These are phyloP conservation scores for Stomatorhinus ivindoensis DNA, from an alignment of 2,113 vertebrate genomes.

Conservation along the genomic window DNA sequence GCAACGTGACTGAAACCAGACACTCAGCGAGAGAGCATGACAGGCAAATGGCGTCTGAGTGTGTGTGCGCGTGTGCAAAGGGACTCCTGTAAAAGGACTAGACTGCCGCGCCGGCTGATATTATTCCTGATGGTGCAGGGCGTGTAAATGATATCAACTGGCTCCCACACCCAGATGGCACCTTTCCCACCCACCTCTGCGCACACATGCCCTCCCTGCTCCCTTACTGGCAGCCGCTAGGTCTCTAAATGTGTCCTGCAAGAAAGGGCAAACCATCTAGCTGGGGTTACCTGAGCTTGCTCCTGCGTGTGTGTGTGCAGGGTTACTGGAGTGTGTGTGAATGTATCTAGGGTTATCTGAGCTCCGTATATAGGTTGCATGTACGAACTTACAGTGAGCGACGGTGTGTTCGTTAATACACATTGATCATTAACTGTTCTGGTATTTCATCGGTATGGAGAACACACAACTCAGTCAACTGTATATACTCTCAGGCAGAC, in stretches of 20 bases:
- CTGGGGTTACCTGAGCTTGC: background rate
- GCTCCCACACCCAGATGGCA: constrained; percentile 23
- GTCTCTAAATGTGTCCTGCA: constrained; percentile 5
- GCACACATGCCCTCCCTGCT: background rate
- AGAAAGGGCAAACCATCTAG: background rate
- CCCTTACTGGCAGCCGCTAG: constrained; percentile 2
- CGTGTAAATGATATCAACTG: constrained; percentile 42
- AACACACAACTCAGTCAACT: background rate
- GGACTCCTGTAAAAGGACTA: constrained; percentile 33
- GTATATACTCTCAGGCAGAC: background rate
- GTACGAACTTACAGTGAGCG: background rate
- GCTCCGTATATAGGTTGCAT: background rate
- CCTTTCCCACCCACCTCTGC: constrained; percentile 36
- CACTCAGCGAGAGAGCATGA: background rate
- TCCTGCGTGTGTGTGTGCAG: background rate
- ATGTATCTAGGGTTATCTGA: background rate
- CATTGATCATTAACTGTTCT: background rate
- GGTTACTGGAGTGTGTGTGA: background rate
- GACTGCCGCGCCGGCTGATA: constrained; percentile 22
- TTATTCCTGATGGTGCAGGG: constrained; percentile 46
- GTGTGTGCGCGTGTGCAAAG: background rate
- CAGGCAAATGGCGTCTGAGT: background rate
- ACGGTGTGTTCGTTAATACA: background rate
- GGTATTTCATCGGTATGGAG: background rate
- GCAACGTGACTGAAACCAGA: background rate